phyloP scores from a whole-genome alignment of 2,888 invertebrate species.

The Psylliodes chrysocephalus region DNA sequence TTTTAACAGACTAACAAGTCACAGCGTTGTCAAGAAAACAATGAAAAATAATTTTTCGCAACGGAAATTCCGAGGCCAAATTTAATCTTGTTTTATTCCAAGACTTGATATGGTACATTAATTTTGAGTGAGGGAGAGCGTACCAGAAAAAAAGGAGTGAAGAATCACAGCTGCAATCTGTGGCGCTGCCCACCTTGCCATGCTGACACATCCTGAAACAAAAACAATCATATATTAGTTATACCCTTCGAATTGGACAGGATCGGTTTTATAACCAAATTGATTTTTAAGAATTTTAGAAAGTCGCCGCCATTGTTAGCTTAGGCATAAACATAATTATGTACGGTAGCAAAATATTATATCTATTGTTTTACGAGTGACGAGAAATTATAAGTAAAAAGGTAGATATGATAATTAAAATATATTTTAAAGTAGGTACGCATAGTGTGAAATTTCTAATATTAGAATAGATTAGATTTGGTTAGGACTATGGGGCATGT shows the following conservation, averaged over 20 bases:
- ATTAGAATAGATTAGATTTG: too few relatives aligned
- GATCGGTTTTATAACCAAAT: not conserved
- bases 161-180: conserved; percentile 62
- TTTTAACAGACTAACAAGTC: too few relatives aligned
- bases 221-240: conserved; percentile 46
- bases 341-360: too few relatives aligned
- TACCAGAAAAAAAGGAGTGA: conserved; percentile 60
- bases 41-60: not conserved
- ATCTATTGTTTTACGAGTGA: too few relatives aligned
- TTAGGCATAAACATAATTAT: too few relatives aligned
- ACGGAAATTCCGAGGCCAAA: not conserved
- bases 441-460: too few relatives aligned
- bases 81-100: conserved; percentile 3
- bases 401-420: too few relatives aligned
- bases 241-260: conserved; percentile 12
- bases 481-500: too few relatives aligned
- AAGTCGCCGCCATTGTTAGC: too few relatives aligned
- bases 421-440: too few relatives aligned
- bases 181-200: conserved; percentile 60
- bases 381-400: too few relatives aligned
- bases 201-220: conserved; percentile 63
- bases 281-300: too few relatives aligned
- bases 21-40: not conserved
- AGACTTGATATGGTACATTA: conserved; percentile 55
- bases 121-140: conserved; percentile 57